Conservation (phyloP, 2,797 vertebrate genomes). For the Sebastes nivosus region DNA sequence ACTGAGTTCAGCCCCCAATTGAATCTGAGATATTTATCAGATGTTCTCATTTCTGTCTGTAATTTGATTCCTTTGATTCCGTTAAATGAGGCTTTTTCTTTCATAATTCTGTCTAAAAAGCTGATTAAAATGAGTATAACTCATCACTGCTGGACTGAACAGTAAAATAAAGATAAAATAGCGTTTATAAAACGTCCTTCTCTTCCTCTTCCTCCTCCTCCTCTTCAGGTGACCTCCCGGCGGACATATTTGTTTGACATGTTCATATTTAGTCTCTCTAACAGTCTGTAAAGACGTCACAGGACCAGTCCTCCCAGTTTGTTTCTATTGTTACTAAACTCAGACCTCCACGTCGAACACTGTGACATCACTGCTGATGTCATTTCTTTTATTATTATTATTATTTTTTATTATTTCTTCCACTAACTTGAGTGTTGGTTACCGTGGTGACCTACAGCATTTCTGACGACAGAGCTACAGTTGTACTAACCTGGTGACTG, state of each 20-base stretch:
- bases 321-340: slow-evolving; percentile 25
- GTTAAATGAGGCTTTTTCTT: background rate
- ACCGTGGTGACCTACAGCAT: slow-evolving; percentile 4
- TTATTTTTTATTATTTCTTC: background rate
- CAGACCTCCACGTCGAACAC: background rate
- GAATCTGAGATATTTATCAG: background rate
- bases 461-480: slow-evolving; percentile 35
- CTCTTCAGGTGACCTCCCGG: slow-evolving; percentile 29
- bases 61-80: background rate
- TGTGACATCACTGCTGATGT: slow-evolving; percentile 49
- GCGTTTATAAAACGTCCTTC: background rate
- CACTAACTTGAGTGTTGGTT: slow-evolving; percentile 44
- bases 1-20: background rate
- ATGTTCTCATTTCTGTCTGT: background rate
- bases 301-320: slow-evolving; percentile 7
- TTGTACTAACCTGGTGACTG: slow-evolving; percentile 48
- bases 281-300: slow-evolving; percentile 24
- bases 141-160: background rate
- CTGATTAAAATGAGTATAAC: background rate
- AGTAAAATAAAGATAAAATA: background rate
- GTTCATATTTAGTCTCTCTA: slow-evolving; percentile 41
- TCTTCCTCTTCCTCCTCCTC: slow-evolving; percentile 9
- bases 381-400: background rate
- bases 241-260: slow-evolving; percentile 22
- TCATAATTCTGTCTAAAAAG: background rate